Evolutionary conservation across 2,113 vertebrate genomes (phyloP), one percentile per base, ranked within the genome.

Genomic region (Lagopus muta): DNA sequence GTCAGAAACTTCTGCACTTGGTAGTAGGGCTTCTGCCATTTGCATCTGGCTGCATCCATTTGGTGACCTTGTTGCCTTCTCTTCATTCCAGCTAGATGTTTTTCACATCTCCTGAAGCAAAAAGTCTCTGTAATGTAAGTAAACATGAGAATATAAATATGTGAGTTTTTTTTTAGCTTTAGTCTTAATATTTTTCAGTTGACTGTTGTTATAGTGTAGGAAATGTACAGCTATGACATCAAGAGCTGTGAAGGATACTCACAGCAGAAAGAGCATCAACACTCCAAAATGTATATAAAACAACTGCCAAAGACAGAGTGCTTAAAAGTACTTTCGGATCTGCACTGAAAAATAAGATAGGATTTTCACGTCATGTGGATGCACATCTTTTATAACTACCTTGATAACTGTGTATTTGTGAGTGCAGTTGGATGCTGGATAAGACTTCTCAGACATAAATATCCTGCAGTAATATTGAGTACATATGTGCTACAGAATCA

Each of bases 341-440:
- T 65, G 13, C 30, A 43, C 11, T 88, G n/a, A 52, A 61, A 80
- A 83, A 58, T 6, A 45, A 11, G 47, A 82, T 10, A 27, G 42
- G n/a, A 57, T 89, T 93, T 84, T 84, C 28, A 34, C 13, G 18
- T 72, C 10, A 0, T 13, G 22, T 57, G 48, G 27, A 52, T 60
- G 22, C 71, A 66, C 43, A 34, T 67, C 28, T 36, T 70, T 8
- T 47, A 32, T 47, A 71, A 67, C 13, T 34, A 20, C 16, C 74
- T 64, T n/a, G 8, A 6, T 66, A 40, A 45, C 4, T 73, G 42
- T 52, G 5, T 72, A 45, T 67, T n/a, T 77, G 25, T 58, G 25
- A 38, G 8, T 55, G 61, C 73, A 19, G 13, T 13, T 60, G 57
- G 27, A 54, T 5, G 7, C 13, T 0, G 0, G 36, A 34, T 38